phyloP scores from a whole-genome alignment of 2,888 invertebrate species.

The Folsomia manolachei region DNA sequence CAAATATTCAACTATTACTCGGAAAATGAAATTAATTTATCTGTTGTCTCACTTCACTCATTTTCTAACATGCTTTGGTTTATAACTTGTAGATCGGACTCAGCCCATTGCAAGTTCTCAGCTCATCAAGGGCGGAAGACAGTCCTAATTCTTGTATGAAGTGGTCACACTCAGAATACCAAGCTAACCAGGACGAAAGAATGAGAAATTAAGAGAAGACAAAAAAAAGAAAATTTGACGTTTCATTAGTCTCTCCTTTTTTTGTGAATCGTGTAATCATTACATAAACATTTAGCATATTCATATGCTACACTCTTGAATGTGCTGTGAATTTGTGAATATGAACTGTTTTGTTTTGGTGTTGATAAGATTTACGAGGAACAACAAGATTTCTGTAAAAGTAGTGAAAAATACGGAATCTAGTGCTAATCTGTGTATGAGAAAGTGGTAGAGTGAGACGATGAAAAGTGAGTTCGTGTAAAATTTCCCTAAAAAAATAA shows the following conservation, averaged over 20 bases:
- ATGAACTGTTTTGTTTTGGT: neutral
- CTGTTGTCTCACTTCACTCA: neutral
- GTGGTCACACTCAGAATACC: slow-evolving; percentile 2
- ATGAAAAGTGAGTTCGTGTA: neutral
- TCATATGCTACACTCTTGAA: neutral
- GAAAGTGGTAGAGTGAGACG: neutral
- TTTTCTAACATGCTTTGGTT: neutral
- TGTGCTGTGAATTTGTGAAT: too few relatives aligned
- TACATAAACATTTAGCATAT: neutral
- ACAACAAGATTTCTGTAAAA: neutral
- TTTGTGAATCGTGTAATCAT: neutral
- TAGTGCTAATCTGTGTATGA: neutral
- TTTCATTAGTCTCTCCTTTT: slow-evolving; percentile 28
- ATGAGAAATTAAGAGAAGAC: slow-evolving; percentile 13
- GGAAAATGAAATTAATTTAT: slow-evolving; percentile 12
- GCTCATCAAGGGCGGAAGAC: too few relatives aligned
- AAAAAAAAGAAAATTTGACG: slow-evolving; percentile 24
- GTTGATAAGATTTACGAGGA: neutral
- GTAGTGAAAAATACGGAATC: neutral
- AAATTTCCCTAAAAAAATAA: neutral
- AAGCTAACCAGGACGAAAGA: neutral
- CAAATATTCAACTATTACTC: too few relatives aligned
- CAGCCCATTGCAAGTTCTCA: neutral
- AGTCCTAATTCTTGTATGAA: neutral
- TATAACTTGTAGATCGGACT: neutral